Evolutionary conservation across 2,797 vertebrate species (phyloP).

Genomic region (Gymnothorax javanicus): DNA sequence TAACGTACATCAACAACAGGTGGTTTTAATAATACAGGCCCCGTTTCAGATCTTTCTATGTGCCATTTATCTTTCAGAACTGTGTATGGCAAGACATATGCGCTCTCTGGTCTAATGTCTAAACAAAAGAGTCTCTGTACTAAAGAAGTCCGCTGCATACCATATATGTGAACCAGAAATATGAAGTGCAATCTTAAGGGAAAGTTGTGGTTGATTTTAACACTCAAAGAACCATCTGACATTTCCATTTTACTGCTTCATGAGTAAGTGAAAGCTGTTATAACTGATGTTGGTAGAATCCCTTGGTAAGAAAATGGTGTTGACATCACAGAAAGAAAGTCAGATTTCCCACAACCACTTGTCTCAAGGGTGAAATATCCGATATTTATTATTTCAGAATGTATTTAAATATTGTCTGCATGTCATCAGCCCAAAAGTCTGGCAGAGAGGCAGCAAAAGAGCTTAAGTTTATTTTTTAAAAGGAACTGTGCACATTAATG

Average conservation of each 20-base stretch:
- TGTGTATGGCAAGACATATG: not conserved
- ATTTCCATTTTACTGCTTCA: not conserved
- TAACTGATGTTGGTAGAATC: not conserved
- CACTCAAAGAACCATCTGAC: not conserved
- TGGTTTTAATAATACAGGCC: conserved; percentile 46
- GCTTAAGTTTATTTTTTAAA: not conserved
- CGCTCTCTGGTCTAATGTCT: not conserved
- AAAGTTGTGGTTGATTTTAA: conserved; percentile 19
- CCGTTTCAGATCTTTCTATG: conserved; percentile 17
- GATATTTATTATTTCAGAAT: not conserved
- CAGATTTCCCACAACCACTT: not conserved
- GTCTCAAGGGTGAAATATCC: not conserved
- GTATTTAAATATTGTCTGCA: not conserved
- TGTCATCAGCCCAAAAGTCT: not conserved
- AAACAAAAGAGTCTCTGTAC: conserved; percentile 11
- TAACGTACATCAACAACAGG: conserved; percentile 44
- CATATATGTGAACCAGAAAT: not conserved
- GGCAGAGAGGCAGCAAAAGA: not conserved
- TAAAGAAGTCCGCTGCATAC: not conserved
- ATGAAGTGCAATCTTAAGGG: conserved; percentile 25
- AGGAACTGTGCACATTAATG: too few relatives aligned
- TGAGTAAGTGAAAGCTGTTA: not conserved
- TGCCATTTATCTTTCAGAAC: conserved; percentile 7
- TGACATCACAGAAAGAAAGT: not conserved
- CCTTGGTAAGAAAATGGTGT: not conserved